These are phyloP conservation scores for Probaryconus sp. DNA, from an alignment of 1,140 invertebrate genomes.

Conservation along the genomic window DNA sequence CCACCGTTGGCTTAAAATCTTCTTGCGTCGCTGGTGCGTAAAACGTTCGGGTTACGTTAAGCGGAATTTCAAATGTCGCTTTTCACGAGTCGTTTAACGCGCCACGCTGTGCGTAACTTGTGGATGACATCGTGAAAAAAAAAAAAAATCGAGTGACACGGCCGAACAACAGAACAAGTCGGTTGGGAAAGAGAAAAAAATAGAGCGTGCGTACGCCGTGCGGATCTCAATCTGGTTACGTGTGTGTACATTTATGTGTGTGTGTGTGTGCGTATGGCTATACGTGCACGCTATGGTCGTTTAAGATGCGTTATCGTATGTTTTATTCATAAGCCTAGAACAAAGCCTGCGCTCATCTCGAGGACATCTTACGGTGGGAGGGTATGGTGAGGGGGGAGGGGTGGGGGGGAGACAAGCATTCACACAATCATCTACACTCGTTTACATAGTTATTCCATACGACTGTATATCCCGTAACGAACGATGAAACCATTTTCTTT, in stretches of 20 bases:
- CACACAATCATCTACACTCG: slow-evolving; percentile 20
- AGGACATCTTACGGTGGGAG: slow-evolving; percentile 72
- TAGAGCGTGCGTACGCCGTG: slow-evolving; percentile 34
- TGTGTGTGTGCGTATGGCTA: slow-evolving; percentile 14
- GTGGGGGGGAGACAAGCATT: too few relatives aligned
- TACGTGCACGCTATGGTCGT: slow-evolving; percentile 59
- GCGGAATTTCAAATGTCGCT: slow-evolving; percentile 58
- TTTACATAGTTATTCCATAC: slow-evolving; percentile 16
- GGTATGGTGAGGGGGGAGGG: too few relatives aligned
- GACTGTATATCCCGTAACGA: too few relatives aligned
- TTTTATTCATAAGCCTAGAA: slow-evolving; percentile 78
- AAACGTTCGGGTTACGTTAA: slow-evolving; percentile 57
- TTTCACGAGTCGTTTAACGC: slow-evolving; percentile 60
- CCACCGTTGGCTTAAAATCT: slow-evolving; percentile 55
- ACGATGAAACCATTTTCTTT: too few relatives aligned
- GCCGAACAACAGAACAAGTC: slow-evolving; percentile 52
- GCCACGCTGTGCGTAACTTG: slow-evolving; percentile 52
- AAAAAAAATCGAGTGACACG: slow-evolving; percentile 61
- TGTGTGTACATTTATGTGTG: slow-evolving; percentile 10
- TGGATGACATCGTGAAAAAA: slow-evolving; percentile 61
- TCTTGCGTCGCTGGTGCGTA: slow-evolving; percentile 52
- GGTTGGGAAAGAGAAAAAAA: slow-evolving; percentile 42
- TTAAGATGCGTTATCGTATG: slow-evolving; percentile 77
- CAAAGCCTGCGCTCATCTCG: slow-evolving; percentile 77
- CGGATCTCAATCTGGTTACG: slow-evolving; percentile 10